These are phyloP conservation scores for Pristiophorus japonicus DNA, from an alignment of 2,113 vertebrate species.

Conservation along the genomic window DNA sequence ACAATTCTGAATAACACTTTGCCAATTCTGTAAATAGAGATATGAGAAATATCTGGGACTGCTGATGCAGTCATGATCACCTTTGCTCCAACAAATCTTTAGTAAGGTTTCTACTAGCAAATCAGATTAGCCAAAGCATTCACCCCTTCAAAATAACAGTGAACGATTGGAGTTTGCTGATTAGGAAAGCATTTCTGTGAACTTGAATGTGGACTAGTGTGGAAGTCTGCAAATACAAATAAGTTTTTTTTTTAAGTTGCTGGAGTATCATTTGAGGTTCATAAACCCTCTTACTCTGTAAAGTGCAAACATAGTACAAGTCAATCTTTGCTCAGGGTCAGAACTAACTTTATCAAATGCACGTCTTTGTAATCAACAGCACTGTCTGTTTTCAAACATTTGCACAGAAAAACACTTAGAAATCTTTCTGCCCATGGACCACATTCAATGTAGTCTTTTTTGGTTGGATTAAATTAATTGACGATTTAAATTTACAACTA, in stretches of 20 bases:
- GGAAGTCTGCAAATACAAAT: neutral
- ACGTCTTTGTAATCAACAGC: neutral
- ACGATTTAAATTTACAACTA: neutral
- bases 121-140: neutral
- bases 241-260: neutral
- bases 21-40: neutral
- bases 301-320: neutral
- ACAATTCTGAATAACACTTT: neutral
- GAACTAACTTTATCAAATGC: neutral
- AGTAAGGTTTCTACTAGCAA: neutral
- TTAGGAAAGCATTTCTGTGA: neutral
- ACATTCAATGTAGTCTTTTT: neutral
- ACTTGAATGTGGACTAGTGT: neutral
- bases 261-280: neutral
- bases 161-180: neutral
- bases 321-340: constrained; percentile 17
- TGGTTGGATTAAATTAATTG: neutral
- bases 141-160: neutral
- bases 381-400: neutral
- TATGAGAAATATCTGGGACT: neutral
- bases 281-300: neutral
- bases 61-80: neutral
- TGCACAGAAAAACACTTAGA: neutral
- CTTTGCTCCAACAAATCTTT: neutral
- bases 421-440: neutral